A percentile compares a stretch with the other conserved stretches of the same genome.
These are phyloP conservation scores for Drosophila pegasa DNA, from an alignment of 2,888 invertebrate species.

Conservation along the genomic window DNA sequence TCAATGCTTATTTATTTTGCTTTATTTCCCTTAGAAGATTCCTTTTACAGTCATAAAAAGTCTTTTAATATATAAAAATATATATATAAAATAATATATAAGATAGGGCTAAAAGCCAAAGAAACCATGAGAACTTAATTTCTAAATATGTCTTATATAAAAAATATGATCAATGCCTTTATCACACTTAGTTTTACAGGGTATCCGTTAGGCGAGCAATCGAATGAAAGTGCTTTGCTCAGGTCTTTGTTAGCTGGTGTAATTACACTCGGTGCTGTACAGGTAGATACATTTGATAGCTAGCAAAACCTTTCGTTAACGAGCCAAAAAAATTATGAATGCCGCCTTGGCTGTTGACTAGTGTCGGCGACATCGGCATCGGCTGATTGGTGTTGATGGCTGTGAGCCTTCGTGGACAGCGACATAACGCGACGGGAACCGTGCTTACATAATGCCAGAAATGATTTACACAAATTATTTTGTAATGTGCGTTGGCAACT, in stretches of 20 bases:
- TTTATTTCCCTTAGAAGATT: too few species aligned
- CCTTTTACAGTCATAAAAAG: too few species aligned
- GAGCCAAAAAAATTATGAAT: slow-evolving; percentile 58
- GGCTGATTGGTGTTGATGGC: slow-evolving; percentile 60
- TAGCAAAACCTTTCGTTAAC: slow-evolving; percentile 68
- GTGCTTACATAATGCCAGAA: slow-evolving; percentile 64
- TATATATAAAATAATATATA: too few species aligned
- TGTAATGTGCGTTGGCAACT: slow-evolving; percentile 68
- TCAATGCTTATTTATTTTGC: too few species aligned
- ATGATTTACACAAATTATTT: slow-evolving; percentile 80
- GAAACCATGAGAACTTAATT: too few species aligned
- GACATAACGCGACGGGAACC: not conserved
- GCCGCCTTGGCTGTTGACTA: slow-evolving; percentile 47
- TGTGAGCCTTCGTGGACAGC: slow-evolving; percentile 2
- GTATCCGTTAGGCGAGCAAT: not conserved
- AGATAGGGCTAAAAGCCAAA: too few species aligned
- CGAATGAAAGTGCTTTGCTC: not conserved
- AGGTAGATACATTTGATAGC: slow-evolving; percentile 25
- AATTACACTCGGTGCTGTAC: slow-evolving; percentile 10
- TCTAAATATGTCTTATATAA: too few species aligned
- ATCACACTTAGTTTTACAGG: not conserved
- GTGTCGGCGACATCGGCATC: slow-evolving; percentile 38
- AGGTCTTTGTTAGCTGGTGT: slow-evolving; percentile 23
- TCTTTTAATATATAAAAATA: too few species aligned
- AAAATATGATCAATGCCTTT: not conserved